Evolutionary conservation across 2,888 invertebrate species (phyloP).

Genomic region (Acanthacorydalis orientalis): DNA sequence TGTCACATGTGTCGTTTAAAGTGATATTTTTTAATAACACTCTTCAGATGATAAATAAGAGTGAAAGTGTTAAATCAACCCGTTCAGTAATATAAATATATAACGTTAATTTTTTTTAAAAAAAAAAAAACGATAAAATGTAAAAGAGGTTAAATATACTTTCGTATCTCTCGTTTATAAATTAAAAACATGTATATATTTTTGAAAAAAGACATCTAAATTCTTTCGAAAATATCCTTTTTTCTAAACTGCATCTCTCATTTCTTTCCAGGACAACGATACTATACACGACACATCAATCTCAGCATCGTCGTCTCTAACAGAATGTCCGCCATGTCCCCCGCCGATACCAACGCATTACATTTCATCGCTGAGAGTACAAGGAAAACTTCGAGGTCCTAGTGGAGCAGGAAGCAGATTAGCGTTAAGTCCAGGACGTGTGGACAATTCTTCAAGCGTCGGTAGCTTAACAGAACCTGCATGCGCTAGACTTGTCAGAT

Average conservation of each 20-base stretch:
- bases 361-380: not conserved
- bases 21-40: no score
- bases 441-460: not conserved
- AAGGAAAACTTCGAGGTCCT: not conserved
- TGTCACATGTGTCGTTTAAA: no score
- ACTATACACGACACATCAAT: not conserved
- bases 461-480: constrained; percentile 8
- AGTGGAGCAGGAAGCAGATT: not conserved
- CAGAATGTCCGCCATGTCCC: not conserved
- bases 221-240: no score
- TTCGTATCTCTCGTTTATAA: no score
- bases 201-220: no score
- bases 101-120: no score
- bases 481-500: constrained; percentile 21
- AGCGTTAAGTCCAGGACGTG: not conserved
- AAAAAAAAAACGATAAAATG: no score
- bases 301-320: not conserved
- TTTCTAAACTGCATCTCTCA: not conserved
- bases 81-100: no score
- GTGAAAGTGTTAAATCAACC: no score
- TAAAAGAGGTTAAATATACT: no score
- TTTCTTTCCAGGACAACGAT: not conserved
- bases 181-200: no score
- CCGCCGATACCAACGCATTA: not conserved
- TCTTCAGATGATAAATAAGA: no score